These are phyloP conservation scores for Trachemys scripta DNA, from an alignment of 2,113 vertebrate genomes.

Conservation along the genomic window DNA sequence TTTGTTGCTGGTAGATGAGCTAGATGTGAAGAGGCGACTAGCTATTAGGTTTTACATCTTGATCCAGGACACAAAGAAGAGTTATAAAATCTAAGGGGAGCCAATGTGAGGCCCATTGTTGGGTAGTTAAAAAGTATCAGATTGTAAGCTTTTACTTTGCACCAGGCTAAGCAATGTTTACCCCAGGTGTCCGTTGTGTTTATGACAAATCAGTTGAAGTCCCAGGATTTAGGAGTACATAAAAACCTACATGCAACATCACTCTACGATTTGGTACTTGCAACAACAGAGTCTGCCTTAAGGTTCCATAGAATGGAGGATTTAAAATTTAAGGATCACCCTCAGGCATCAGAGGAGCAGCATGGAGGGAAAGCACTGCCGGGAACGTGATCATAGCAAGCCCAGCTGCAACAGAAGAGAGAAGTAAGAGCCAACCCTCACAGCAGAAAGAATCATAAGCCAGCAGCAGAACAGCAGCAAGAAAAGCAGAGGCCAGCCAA, in stretches of 20 bases:
- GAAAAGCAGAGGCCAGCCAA: conserved; percentile 37
- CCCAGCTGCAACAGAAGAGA: conserved; percentile 57
- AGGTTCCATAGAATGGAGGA: conserved; percentile 32
- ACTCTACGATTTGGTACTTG: not conserved
- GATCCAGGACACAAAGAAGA: not conserved
- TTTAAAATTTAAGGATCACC: conserved; percentile 54
- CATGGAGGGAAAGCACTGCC: conserved; percentile 37
- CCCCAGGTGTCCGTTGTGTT: not conserved
- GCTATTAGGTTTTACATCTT: not conserved
- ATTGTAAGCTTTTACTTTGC: not conserved
- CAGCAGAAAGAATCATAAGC: not conserved
- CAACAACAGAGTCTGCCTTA: conserved; percentile 33
- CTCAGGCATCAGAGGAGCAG: conserved; percentile 55
- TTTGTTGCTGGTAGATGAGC: not conserved
- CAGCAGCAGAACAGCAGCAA: conserved; percentile 37
- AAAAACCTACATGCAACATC: not conserved
- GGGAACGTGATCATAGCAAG: conserved; percentile 61
- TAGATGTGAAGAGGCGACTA: not conserved
- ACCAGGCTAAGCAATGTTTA: not conserved
- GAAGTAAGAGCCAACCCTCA: conserved; percentile 34
- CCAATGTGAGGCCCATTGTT: not conserved
- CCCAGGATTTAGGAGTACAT: not conserved
- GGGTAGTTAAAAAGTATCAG: not conserved
- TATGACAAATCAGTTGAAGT: not conserved
- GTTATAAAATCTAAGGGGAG: not conserved